phyloP scores from a whole-genome alignment of 1,140 invertebrate genomes.

The Sinella curviseta region DNA sequence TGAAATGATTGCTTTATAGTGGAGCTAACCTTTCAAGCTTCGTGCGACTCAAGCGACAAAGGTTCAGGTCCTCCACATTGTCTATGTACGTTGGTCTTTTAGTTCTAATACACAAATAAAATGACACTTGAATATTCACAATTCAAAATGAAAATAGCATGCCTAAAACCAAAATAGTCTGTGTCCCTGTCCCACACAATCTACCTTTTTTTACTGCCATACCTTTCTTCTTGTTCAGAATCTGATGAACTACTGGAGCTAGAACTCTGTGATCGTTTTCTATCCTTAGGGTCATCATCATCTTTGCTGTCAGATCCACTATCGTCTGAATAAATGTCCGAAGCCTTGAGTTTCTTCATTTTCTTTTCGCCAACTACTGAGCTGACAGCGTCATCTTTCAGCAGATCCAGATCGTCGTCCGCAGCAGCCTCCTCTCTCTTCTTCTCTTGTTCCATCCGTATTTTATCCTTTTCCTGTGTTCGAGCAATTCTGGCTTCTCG shows the following conservation, averaged over 20 bases:
- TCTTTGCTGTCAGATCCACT: constrained; percentile 76
- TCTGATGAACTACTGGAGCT: constrained; percentile 57
- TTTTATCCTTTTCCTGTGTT: constrained; percentile 63
- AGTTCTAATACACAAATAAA: constrained; percentile 27
- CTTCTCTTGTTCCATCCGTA: constrained; percentile 56
- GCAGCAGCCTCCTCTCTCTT: constrained; percentile 52
- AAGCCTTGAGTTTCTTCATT: constrained; percentile 79
- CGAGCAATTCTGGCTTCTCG: constrained; percentile 78
- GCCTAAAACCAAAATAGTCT: constrained; percentile 28
- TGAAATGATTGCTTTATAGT: not conserved
- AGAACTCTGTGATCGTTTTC: constrained; percentile 40
- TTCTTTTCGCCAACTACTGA: constrained; percentile 54
- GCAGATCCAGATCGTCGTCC: constrained; percentile 61
- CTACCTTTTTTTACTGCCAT: constrained; percentile 34
- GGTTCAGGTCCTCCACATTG: constrained; percentile 79
- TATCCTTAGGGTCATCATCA: constrained; percentile 54
- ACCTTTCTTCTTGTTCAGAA: constrained; percentile 53
- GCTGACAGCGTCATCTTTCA: constrained; percentile 59
- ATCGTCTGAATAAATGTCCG: constrained; percentile 94
- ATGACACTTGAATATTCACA: constrained; percentile 9
- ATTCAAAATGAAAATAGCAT: constrained; percentile 14
- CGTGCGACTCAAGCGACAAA: constrained; percentile 83
- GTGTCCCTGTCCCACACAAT: not conserved
- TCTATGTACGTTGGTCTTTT: constrained; percentile 68
- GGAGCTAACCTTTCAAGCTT: constrained; percentile 75